These are phyloP conservation scores for Momotus momota DNA, from an alignment of 2,797 vertebrate species.

Conservation along the genomic window DNA sequence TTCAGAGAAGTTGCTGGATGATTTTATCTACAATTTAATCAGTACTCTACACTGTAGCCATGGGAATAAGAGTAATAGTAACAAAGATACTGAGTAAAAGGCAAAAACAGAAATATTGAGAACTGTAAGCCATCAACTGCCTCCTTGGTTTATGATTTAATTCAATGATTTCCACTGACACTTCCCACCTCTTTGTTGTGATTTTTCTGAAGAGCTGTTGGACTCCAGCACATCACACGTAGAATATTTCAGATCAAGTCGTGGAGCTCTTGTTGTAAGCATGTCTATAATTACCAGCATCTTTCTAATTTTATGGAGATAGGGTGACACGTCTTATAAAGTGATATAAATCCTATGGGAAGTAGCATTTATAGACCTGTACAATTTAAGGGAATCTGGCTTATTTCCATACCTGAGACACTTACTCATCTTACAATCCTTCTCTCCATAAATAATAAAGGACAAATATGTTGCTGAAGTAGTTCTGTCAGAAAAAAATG, in stretches of 20 bases:
- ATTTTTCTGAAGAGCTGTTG: neutral
- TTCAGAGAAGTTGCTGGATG: neutral
- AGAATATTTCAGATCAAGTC: neutral
- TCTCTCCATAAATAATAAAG: neutral
- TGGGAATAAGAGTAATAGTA: neutral
- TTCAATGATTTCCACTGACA: neutral
- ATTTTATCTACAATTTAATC: neutral
- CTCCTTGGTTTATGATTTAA: neutral
- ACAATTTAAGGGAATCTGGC: neutral
- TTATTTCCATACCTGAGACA: neutral
- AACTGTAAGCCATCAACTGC: neutral
- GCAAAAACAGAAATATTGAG: neutral
- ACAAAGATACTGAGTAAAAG: neutral
- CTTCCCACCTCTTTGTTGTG: neutral
- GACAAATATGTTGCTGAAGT: neutral
- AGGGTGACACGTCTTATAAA: neutral
- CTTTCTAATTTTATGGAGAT: neutral
- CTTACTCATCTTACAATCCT: neutral
- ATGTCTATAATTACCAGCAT: neutral
- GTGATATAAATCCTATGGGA: neutral
- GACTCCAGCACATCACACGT: neutral
- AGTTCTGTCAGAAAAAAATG: neutral
- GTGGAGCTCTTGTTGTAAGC: neutral
- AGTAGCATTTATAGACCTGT: neutral
- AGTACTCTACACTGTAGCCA: neutral